phyloP scores from a whole-genome alignment of 2,888 invertebrate genomes.

The Oxystoma pomonae region DNA sequence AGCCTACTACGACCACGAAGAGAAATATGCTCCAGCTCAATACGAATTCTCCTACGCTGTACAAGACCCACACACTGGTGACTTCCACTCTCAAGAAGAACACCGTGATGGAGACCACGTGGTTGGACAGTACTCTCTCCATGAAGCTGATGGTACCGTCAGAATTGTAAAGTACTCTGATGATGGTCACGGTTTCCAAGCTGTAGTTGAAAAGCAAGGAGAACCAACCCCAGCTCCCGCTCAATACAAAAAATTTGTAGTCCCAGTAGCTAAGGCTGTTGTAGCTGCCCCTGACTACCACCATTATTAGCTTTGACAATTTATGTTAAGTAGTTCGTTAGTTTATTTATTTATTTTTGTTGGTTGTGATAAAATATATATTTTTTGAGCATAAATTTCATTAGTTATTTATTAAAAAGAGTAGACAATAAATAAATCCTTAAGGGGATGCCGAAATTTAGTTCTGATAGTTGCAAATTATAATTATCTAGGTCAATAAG shows the following conservation, averaged over 20 bases:
- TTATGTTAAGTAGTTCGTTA: neutral
- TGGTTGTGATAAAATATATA: neutral
- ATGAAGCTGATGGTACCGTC: constrained; percentile 55
- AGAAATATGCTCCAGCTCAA: constrained; percentile 48
- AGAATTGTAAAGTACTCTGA: constrained; percentile 56
- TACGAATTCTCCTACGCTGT: constrained; percentile 57
- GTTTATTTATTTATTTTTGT: constrained; percentile 5
- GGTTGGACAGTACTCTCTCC: constrained; percentile 54
- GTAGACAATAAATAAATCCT: too few relatives aligned
- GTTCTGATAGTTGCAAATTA: too few relatives aligned
- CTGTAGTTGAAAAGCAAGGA: constrained; percentile 45
- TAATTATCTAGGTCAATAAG: too few relatives aligned
- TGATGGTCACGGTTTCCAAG: constrained; percentile 54
- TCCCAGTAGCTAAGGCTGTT: constrained; percentile 1
- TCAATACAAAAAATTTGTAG: constrained; percentile 19
- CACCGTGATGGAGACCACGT: constrained; percentile 54
- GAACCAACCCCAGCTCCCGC: constrained; percentile 39
- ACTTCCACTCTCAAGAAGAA: constrained; percentile 54
- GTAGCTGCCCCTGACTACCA: neutral
- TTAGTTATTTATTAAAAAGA: too few relatives aligned
- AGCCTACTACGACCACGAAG: constrained; percentile 8
- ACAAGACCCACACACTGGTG: constrained; percentile 55
- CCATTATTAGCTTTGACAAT: neutral
- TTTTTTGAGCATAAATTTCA: too few relatives aligned
- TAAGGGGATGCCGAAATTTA: too few relatives aligned